Conservation (phyloP, 2,113 vertebrate species). For the Penelope pileata region DNA sequence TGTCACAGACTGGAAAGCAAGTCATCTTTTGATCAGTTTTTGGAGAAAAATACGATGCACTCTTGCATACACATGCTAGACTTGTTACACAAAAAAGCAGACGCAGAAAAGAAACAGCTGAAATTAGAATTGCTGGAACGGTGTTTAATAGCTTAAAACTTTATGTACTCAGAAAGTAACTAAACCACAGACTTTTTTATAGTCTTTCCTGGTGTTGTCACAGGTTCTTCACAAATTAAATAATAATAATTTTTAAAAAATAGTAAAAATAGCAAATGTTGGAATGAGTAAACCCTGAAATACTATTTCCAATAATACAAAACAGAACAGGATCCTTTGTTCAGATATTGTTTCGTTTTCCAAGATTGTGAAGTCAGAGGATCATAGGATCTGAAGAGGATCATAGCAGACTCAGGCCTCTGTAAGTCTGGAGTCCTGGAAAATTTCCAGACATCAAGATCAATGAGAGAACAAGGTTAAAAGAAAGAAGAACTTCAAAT, state of each 20-base stretch:
- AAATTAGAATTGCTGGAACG: not conserved
- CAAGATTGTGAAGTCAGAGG: not conserved
- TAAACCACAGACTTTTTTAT: not conserved
- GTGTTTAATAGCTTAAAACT: not conserved
- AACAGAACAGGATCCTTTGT: not conserved
- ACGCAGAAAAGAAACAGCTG: not conserved
- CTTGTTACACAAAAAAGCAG: not conserved
- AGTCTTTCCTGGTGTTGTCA: not conserved
- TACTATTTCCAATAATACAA: not conserved
- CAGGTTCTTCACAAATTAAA: not conserved
- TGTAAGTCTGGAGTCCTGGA: not conserved
- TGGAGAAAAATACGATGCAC: not conserved
- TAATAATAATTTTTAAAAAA: not conserved
- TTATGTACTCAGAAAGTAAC: not conserved
- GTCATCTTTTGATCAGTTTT: not conserved
- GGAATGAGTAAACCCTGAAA: not conserved
- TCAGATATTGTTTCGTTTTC: not conserved
- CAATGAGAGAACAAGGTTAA: constrained; percentile 12
- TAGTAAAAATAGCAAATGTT: not conserved
- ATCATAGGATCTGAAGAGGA: not conserved
- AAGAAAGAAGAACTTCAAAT: constrained; percentile 9
- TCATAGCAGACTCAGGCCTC: not conserved
- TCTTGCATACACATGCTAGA: fast-evolving
- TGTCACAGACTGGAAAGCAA: not conserved
- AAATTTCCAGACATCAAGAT: not conserved